Conservation (phyloP, 2,888 invertebrate species). For the Steromphala cineraria region DNA sequence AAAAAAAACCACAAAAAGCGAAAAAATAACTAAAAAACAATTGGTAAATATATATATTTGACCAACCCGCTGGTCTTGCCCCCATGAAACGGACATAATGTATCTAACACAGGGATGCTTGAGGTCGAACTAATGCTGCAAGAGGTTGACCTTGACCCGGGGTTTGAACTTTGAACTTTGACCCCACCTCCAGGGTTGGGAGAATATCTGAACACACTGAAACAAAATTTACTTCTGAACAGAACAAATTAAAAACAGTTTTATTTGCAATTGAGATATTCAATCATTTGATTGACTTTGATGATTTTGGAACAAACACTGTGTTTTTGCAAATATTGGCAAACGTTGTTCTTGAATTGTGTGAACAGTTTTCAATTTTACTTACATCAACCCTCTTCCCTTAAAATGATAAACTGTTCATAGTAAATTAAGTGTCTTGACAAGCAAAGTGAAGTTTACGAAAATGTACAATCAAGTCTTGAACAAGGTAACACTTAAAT, state of each 20-base stretch:
- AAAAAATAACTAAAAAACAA: neutral
- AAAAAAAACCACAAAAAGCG: neutral
- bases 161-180: conserved; percentile 45
- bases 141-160: conserved; percentile 36
- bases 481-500: too few relatives aligned
- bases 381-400: too few relatives aligned
- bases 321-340: too few relatives aligned
- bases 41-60: conserved; percentile 11
- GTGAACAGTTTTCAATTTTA: too few relatives aligned
- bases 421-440: too few relatives aligned
- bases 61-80: conserved; percentile 75
- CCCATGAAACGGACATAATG: conserved; percentile 76
- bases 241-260: neutral
- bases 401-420: too few relatives aligned
- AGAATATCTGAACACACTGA: conserved; percentile 60
- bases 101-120: conserved; percentile 59
- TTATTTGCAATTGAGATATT: too few relatives aligned
- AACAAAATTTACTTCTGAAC: conserved; percentile 34
- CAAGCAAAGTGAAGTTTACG: too few relatives aligned
- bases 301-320: too few relatives aligned
- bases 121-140: conserved; percentile 46
- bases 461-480: too few relatives aligned
- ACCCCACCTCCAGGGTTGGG: conserved; percentile 73
- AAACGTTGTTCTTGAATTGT: too few relatives aligned
- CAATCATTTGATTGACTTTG: too few relatives aligned